These are phyloP conservation scores for Phainopepla nitens DNA, from an alignment of 2,113 vertebrate genomes.

Conservation along the genomic window DNA sequence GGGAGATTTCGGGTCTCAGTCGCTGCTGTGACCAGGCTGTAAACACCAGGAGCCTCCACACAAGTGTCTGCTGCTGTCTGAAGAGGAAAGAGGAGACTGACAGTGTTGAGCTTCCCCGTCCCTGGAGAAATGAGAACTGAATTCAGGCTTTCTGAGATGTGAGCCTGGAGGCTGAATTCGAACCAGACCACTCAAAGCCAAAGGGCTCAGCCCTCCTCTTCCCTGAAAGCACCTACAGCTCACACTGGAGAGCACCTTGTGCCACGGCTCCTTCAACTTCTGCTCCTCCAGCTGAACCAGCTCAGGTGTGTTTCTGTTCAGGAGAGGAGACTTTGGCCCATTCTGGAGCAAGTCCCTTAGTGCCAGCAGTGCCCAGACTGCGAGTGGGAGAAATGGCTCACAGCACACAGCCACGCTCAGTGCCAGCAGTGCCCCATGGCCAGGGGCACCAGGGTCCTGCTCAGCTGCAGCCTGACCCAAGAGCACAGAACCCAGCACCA, in stretches of 20 bases:
- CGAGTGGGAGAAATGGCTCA: background rate
- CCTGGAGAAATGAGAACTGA: background rate
- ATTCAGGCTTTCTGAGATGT: background rate
- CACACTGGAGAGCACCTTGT: rapidly evolving
- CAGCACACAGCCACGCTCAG: background rate
- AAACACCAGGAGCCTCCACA: background rate
- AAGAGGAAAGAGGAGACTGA: background rate
- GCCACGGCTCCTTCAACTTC: background rate
- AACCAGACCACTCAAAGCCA: background rate
- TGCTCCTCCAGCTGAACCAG: background rate
- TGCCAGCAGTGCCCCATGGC: background rate
- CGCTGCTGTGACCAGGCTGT: background rate
- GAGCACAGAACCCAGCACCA: rapidly evolving
- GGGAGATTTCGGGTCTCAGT: background rate
- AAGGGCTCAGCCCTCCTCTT: background rate
- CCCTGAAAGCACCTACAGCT: background rate
- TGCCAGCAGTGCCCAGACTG: background rate
- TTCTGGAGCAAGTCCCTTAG: background rate
- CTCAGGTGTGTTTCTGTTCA: background rate
- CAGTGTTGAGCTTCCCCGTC: rapidly evolving
- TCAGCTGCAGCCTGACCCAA: background rate
- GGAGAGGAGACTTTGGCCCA: background rate
- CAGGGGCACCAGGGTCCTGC: background rate
- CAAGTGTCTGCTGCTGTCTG: background rate
- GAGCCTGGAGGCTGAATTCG: background rate